A percentile compares a stretch with the other conserved stretches of the same genome.
Conservation (phyloP, 2,888 invertebrate species). For the Melinaea menophilus region DNA sequence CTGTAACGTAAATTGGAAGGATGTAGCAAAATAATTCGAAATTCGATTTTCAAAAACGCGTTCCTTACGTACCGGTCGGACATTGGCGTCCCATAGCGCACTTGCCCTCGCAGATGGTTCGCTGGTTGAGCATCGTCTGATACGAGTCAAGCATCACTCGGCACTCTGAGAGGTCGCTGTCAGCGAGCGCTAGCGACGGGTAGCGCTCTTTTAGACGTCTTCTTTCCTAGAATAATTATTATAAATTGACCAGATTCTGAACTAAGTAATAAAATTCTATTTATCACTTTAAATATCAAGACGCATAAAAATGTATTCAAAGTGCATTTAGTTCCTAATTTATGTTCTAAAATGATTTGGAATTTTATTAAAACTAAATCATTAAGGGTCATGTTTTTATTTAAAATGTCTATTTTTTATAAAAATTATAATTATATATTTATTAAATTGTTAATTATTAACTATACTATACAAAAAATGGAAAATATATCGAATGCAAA, state of each 20-base stretch:
- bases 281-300: no score
- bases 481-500: no score
- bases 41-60: neutral
- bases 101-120: constrained; percentile 91
- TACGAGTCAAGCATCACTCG: constrained; percentile 88
- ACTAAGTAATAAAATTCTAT: no score
- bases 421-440: no score
- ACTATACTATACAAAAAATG: no score
- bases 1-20: neutral
- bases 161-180: constrained; percentile 87
- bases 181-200: constrained; percentile 85
- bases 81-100: constrained; percentile 90
- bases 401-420: no score
- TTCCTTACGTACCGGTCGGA: constrained; percentile 82
- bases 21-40: neutral
- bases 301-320: no score
- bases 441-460: no score
- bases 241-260: neutral
- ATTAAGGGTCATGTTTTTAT: no score
- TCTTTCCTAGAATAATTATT: constrained; percentile 80
- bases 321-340: no score
- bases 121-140: constrained; percentile 86
- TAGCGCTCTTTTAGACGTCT: constrained; percentile 89
- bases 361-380: no score
- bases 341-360: no score